phyloP scores from a whole-genome alignment of 1,140 invertebrate genomes.

The Leptinotarsa lineolata region DNA sequence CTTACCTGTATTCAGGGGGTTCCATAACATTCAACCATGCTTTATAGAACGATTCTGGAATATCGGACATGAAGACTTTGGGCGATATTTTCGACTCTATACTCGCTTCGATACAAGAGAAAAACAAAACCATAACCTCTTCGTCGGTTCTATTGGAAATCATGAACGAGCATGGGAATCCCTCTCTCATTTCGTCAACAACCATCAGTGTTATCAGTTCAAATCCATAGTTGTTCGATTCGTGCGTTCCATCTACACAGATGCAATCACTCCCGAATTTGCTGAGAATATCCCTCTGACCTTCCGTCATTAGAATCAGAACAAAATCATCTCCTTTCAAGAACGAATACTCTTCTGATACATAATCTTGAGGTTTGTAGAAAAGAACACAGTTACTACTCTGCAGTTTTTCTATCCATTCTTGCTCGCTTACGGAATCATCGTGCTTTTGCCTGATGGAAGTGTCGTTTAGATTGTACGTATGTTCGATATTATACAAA shows the following conservation, averaged over 20 bases:
- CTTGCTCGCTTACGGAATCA: constrained; percentile 22
- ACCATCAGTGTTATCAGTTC: constrained; percentile 31
- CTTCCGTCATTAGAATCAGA: constrained; percentile 32
- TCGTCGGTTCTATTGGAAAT: constrained; percentile 33
- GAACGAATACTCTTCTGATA: constrained; percentile 14
- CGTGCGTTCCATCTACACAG: constrained; percentile 36
- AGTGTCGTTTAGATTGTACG: constrained; percentile 24
- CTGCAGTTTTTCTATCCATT: constrained; percentile 17
- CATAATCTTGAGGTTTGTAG: constrained; percentile 28
- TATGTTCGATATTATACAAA: constrained; percentile 31
- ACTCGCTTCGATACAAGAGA: constrained; percentile 18
- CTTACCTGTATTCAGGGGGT: constrained; percentile 20
- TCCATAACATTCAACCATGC: constrained; percentile 32
- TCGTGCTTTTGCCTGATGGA: constrained; percentile 27
- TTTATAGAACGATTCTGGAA: constrained; percentile 25
- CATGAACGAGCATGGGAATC: constrained; percentile 33
- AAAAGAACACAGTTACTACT: constrained; percentile 6
- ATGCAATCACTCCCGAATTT: constrained; percentile 23
- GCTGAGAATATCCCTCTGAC: constrained; percentile 14
- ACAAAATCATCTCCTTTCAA: constrained; percentile 29
- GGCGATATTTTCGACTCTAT: background rate
- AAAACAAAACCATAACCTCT: constrained; percentile 24
- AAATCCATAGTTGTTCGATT: constrained; percentile 24
- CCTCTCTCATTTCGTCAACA: constrained; percentile 30
- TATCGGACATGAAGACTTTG: constrained; percentile 37